Conservation (phyloP, 2,888 invertebrate species). For the Drosophila phalerata region DNA sequence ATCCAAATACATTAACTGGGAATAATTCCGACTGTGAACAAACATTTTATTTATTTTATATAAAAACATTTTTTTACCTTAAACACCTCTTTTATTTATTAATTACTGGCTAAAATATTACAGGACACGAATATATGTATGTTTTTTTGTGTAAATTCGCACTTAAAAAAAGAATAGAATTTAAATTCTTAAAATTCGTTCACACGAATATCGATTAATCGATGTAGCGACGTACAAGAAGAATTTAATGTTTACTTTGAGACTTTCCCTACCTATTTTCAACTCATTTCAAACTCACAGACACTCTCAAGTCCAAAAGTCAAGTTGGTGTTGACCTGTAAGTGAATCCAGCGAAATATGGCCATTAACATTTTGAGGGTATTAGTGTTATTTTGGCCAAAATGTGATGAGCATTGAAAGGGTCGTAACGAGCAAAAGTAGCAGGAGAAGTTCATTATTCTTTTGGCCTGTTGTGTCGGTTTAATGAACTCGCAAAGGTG, state of each 20-base stretch:
- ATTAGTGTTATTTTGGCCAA: conserved; percentile 44
- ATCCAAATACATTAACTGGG: not conserved
- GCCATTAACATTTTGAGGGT: conserved; percentile 36
- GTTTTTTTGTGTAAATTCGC: too few species aligned
- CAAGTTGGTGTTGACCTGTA: conserved; percentile 10
- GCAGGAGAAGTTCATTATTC: conserved; percentile 69
- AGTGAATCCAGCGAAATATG: conserved; percentile 23
- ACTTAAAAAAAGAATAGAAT: too few species aligned
- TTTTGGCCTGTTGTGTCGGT: conserved; percentile 51
- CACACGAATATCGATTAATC: too few species aligned
- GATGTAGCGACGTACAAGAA: too few species aligned
- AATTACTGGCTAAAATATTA: too few species aligned
- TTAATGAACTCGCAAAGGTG: conserved; percentile 75
- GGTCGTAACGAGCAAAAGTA: conserved; percentile 57
- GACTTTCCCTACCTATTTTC: not conserved
- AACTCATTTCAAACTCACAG: not conserved
- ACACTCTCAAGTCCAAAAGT: not conserved
- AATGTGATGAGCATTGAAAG: conserved; percentile 64
- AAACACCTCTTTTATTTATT: too few species aligned
- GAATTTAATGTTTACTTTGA: not conserved
- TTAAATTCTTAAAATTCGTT: too few species aligned
- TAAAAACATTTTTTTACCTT: too few species aligned
- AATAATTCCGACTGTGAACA: not conserved
- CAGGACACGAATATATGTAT: too few species aligned
- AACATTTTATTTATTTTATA: not conserved